These are phyloP conservation scores for Plagiodera versicolora DNA, from an alignment of 2,888 invertebrate species.

Conservation along the genomic window DNA sequence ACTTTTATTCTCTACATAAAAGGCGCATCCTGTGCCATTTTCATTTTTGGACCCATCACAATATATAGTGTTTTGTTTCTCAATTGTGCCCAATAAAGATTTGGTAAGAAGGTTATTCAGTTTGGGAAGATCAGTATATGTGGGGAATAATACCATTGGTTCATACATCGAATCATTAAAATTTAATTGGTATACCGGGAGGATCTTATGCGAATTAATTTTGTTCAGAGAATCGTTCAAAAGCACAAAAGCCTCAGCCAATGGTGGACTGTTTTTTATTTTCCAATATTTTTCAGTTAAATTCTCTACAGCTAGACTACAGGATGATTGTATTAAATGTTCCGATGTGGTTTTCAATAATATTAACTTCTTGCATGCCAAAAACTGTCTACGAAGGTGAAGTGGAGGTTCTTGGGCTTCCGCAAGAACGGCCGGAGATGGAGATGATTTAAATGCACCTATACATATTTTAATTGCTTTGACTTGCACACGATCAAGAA, in stretches of 20 bases:
- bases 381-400: not conserved
- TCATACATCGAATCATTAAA: not conserved
- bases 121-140: not conserved
- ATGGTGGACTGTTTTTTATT: not conserved
- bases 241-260: no score
- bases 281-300: not conserved
- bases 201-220: not conserved
- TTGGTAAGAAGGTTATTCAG: not conserved
- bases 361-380: not conserved
- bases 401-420: not conserved
- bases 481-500: not conserved
- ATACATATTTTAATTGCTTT: not conserved
- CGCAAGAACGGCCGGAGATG: not conserved
- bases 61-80: constrained; percentile 3
- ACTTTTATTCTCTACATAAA: not conserved
- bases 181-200: not conserved
- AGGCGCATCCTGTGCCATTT: not conserved
- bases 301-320: not conserved
- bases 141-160: not conserved
- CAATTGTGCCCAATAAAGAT: not conserved
- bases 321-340: not conserved
- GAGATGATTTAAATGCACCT: not conserved
- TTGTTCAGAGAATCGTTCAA: not conserved
- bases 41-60: not conserved
- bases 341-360: not conserved